Conservation (phyloP, 2,797 vertebrate genomes). For the Tiaroga cobitis region DNA sequence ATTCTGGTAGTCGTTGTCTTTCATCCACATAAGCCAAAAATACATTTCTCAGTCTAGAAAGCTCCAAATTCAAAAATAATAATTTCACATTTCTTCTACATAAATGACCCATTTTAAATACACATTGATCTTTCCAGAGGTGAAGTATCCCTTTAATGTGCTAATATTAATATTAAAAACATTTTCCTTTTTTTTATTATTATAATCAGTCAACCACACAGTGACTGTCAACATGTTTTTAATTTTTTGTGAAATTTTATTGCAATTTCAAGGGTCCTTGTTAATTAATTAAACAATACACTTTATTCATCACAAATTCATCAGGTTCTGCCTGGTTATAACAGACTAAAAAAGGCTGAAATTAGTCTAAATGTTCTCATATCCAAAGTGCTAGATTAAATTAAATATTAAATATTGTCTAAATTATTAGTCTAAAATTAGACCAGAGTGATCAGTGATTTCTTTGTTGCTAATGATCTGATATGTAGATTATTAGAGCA, state of each 20-base stretch:
- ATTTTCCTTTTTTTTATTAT: too few species aligned
- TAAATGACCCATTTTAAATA: too few species aligned
- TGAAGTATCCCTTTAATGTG: too few species aligned
- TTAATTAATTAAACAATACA: background rate
- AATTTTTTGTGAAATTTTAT: background rate
- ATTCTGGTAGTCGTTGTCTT: too few species aligned
- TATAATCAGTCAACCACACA: background rate
- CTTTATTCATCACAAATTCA: background rate
- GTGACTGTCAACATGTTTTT: background rate
- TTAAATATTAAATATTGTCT: background rate
- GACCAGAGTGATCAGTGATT: background rate
- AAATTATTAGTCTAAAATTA: conserved; percentile 7
- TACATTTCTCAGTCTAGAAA: too few species aligned
- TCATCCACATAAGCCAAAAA: too few species aligned
- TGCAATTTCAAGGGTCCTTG: too few species aligned
- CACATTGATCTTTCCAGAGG: too few species aligned
- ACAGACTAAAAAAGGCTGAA: background rate
- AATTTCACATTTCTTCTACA: too few species aligned
- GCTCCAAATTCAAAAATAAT: too few species aligned
- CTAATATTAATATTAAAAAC: background rate
- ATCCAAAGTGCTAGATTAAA: background rate
- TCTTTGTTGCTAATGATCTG: background rate
- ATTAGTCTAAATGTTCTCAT: background rate
- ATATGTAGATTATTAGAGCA: background rate
- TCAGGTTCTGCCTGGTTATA: background rate